Evolutionary conservation across 2,113 vertebrate genomes (phyloP), one percentile per base, ranked within the genome.

Genomic region (Eonycteris spelaea): DNA sequence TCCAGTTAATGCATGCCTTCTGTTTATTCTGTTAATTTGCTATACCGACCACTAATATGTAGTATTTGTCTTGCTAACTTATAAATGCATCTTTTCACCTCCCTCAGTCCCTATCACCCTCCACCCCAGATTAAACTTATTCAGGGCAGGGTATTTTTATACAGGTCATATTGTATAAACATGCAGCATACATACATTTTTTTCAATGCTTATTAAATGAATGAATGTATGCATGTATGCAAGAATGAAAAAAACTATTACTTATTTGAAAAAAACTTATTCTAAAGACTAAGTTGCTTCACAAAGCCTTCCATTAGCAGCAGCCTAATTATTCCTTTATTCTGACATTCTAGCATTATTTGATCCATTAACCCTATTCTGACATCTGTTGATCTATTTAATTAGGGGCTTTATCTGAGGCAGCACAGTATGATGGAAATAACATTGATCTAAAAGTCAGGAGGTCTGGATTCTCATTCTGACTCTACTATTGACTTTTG

Each of bases 401-500:
- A 71, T 38, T 87, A 14, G 2, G 26, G 13, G 7, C 86, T 86
- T 86, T 91, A 83, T 38, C 38, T 93, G 43, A 90, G 35, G 43
- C 70, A 91, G 61, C 18, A 15, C 91, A 26, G 12, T 65, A 26
- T 63, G 70, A 18, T 77, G 28, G 35, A 91, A 83, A 82, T 86
- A 92, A 55, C 26, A 74, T 5, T 59, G 12, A 28, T 73, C 53
- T 87, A 71, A 28, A 22, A 51, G 10, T 77, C 74, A 77, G 10
- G 59, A 93, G 90, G 16, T 82, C 68, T 78, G 24, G 53, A 90
- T 90, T 96, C 38, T 86, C 33, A 75, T 77, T 86, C 67, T 87
- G 55, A 33, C 30, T 73, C 45, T 61, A n/a, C 63, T 55, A 18
- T 59, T 89, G 40, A 59, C 12, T 92, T 48, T 68, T 92, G 65